Evolutionary conservation across 2,113 vertebrate species (phyloP).

Genomic region (Microcebus jonahi): DNA sequence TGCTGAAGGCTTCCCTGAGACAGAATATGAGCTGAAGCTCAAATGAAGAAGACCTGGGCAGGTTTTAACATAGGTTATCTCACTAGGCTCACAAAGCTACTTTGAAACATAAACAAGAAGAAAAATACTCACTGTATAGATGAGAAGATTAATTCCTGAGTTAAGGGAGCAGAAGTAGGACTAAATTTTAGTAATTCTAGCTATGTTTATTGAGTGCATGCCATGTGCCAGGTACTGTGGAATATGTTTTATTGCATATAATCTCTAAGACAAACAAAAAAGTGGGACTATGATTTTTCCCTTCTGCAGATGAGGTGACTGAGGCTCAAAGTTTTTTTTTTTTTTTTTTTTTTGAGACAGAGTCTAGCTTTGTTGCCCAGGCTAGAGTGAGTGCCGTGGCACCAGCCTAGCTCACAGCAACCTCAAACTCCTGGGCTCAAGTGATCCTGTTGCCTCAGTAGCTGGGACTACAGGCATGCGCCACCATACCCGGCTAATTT

Average conservation of each 20-base stretch:
- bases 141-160: not conserved
- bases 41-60: not conserved
- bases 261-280: not conserved
- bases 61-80: not conserved
- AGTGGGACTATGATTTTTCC: not conserved
- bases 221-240: not conserved
- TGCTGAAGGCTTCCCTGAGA: not conserved
- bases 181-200: not conserved
- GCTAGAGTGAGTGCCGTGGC: too few relatives aligned
- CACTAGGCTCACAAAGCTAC: not conserved
- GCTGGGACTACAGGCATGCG: too few relatives aligned
- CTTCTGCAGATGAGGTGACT: not conserved
- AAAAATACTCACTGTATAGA: not conserved
- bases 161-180: not conserved
- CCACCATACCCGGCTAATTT: too few relatives aligned
- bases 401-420: too few relatives aligned
- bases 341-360: too few relatives aligned
- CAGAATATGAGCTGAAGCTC: conserved; percentile 5
- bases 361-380: too few relatives aligned
- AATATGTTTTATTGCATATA: not conserved
- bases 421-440: too few relatives aligned
- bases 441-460: too few relatives aligned
- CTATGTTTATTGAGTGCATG: not conserved
- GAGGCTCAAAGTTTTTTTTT: not conserved
- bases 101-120: not conserved